Evolutionary conservation across 2,797 vertebrate species (phyloP).

Genomic region (Ptychobarbus kaznakovi): DNA sequence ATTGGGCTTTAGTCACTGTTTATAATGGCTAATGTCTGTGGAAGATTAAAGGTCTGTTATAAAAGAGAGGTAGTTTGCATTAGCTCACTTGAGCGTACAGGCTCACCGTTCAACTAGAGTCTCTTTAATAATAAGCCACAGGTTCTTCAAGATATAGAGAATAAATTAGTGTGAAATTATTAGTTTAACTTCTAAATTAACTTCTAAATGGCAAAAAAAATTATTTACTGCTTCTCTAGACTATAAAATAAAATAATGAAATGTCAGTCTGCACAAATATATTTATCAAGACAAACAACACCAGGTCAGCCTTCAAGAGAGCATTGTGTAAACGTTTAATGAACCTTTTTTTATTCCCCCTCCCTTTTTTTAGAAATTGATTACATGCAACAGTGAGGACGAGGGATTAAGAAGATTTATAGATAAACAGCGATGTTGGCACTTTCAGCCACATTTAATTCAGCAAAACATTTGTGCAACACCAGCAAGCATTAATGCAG

Average conservation of each 20-base stretch:
- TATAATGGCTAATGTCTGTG: constrained; percentile 31
- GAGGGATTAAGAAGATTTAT: constrained; percentile 73
- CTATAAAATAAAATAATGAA: constrained; percentile 7
- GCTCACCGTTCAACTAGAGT: neutral
- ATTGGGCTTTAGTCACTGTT: constrained; percentile 44
- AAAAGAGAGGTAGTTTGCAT: constrained; percentile 22
- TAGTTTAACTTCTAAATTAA: neutral
- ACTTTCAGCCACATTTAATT: constrained; percentile 37
- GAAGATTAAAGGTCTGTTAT: constrained; percentile 25
- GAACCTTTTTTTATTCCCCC: constrained; percentile 19
- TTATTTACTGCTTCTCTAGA: neutral
- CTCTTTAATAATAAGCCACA: neutral
- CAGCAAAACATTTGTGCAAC: constrained; percentile 71
- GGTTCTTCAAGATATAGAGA: neutral
- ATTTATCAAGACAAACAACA: constrained; percentile 6
- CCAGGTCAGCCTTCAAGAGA: neutral
- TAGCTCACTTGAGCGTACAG: neutral
- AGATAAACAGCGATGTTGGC: constrained; percentile 61
- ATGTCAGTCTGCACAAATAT: neutral
- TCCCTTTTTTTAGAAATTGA: constrained; percentile 60
- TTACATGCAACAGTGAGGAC: constrained; percentile 64
- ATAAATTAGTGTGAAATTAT: neutral
- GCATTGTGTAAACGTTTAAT: constrained; percentile 15
- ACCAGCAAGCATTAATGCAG: constrained; percentile 65
- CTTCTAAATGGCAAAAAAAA: neutral